phyloP scores from a whole-genome alignment of 1,140 invertebrate genomes.

The Lepidurus arcticus region DNA sequence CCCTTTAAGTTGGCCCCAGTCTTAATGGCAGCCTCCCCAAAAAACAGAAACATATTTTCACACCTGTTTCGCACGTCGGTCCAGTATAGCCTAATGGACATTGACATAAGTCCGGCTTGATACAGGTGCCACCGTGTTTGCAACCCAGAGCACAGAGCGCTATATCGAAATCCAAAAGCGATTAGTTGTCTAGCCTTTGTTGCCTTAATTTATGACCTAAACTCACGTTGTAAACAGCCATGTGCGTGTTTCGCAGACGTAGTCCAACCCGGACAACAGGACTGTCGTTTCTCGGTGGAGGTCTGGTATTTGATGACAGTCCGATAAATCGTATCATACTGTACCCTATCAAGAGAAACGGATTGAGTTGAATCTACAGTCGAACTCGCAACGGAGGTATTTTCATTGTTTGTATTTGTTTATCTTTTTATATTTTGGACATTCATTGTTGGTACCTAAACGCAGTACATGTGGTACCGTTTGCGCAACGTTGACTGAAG shows the following conservation, averaged over 20 bases:
- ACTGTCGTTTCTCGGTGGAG: constrained; percentile 46
- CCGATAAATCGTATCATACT: constrained; percentile 49
- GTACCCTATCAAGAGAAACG: constrained; percentile 45
- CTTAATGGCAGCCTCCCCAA: background rate
- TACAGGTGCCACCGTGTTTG: constrained; percentile 34
- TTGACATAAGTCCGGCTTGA: constrained; percentile 33
- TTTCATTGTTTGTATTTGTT: background rate
- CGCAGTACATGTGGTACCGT: constrained; percentile 49
- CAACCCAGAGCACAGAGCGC: constrained; percentile 33
- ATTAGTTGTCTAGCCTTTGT: background rate
- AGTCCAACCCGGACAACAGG: constrained; percentile 59
- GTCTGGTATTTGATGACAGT: constrained; percentile 46
- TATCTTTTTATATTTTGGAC: background rate
- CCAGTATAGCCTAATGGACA: constrained; percentile 35
- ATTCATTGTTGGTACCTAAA: constrained; percentile 41
- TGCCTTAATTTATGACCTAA: constrained; percentile 23
- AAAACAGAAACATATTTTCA: background rate
- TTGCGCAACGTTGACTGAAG: constrained; percentile 47
- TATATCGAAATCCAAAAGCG: constrained; percentile 32
- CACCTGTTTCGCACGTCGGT: constrained; percentile 33
- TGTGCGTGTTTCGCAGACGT: constrained; percentile 50
- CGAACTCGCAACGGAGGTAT: background rate
- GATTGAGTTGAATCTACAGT: background rate
- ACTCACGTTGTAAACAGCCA: constrained; percentile 59
- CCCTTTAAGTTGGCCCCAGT: background rate